phyloP scores from a whole-genome alignment of 2,888 invertebrate species.

The Drosophila demipolita region DNA sequence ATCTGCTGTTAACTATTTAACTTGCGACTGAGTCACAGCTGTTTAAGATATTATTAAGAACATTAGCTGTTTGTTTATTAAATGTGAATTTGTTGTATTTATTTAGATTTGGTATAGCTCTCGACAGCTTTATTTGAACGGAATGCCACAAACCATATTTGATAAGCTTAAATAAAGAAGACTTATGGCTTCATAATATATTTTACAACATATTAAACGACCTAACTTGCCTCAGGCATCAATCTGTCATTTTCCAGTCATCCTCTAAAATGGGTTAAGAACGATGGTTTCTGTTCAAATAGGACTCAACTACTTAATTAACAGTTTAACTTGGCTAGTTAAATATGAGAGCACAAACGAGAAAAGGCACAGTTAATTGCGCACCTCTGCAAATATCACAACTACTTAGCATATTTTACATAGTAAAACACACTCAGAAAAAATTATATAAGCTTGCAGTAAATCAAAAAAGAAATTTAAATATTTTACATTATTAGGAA shows the following conservation, averaged over 20 bases:
- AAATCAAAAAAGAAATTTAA: neutral
- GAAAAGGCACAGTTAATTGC: constrained; percentile 21
- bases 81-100: neutral
- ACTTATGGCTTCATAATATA: neutral
- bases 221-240: neutral
- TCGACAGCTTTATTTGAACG: neutral
- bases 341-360: neutral
- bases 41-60: neutral
- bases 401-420: constrained; percentile 51
- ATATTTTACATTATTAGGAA: neutral
- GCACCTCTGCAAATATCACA: constrained; percentile 30
- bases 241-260: neutral
- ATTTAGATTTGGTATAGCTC: neutral
- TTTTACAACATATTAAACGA: neutral
- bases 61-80: neutral
- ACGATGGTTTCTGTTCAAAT: constrained; percentile 5
- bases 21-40: neutral
- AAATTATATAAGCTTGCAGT: neutral
- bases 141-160: neutral
- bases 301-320: constrained; percentile 25
- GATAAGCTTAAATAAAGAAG: neutral
- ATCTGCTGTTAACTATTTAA: neutral
- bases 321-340: constrained; percentile 6
- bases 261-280: neutral
- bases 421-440: constrained; percentile 33